A percentile compares a stretch with the other conserved stretches of the same genome.
Conservation (phyloP, 2,797 vertebrate species). For the Diplodus sargus region DNA sequence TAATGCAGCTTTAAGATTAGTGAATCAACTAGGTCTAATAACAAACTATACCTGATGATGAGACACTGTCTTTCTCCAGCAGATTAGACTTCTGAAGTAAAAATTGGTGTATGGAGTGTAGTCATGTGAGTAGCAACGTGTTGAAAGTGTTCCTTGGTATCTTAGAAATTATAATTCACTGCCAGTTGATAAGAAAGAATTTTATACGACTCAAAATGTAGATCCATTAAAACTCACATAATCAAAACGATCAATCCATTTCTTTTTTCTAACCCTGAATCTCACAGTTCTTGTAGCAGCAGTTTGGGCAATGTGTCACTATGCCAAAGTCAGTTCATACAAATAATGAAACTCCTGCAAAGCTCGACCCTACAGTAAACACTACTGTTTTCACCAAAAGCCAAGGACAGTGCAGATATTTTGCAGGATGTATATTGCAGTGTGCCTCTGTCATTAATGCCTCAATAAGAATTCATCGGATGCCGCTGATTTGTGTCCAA, state of each 20-base stretch:
- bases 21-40: not conserved
- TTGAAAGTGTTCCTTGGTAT: conserved; percentile 34
- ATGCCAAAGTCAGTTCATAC: conserved; percentile 59
- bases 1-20: conserved; percentile 49
- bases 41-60: not conserved
- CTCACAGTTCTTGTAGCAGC: conserved; percentile 42
- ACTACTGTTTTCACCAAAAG: conserved; percentile 47
- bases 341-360: conserved; percentile 51
- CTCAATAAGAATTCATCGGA: conserved; percentile 49
- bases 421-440: conserved; percentile 49
- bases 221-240: conserved; percentile 39
- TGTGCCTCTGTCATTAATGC: conserved; percentile 64
- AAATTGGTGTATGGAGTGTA: conserved; percentile 3
- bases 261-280: conserved; percentile 30
- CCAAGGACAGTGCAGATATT: conserved; percentile 55
- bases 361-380: conserved; percentile 34
- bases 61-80: not conserved
- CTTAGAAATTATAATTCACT: conserved; percentile 52
- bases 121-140: conserved; percentile 37
- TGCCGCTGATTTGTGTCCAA: conserved; percentile 65
- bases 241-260: conserved; percentile 57
- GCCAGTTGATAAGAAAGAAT: conserved; percentile 52
- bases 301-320: conserved; percentile 32
- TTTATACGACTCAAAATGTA: conserved; percentile 56
- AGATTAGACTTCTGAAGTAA: conserved; percentile 2